A percentile compares a stretch with the other conserved stretches of the same genome.
Evolutionary conservation across 2,113 vertebrate genomes (phyloP).

Genomic region (Tapirus terrestris): DNA sequence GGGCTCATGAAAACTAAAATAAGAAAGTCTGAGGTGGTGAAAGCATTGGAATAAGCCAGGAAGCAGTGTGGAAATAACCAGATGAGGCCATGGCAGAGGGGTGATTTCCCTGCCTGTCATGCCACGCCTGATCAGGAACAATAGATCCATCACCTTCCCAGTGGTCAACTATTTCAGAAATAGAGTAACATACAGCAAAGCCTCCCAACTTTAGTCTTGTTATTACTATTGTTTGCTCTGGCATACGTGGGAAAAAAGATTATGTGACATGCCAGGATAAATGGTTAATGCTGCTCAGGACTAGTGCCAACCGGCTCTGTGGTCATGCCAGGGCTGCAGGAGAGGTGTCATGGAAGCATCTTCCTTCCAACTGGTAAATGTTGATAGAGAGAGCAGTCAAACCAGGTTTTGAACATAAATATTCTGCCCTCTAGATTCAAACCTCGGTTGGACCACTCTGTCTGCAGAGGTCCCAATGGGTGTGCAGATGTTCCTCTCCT

Average conservation of each 20-base stretch:
- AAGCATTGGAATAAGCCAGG: neutral
- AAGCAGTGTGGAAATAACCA: neutral
- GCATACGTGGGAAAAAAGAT: neutral
- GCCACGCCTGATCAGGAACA: neutral
- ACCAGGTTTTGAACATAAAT: neutral
- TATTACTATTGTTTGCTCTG: neutral
- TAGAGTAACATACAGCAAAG: neutral
- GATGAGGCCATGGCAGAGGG: neutral
- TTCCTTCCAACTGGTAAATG: neutral
- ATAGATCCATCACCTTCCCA: neutral
- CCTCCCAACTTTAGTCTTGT: neutral
- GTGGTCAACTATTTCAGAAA: neutral
- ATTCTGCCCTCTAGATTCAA: neutral
- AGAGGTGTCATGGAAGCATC: neutral
- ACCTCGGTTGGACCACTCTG: neutral
- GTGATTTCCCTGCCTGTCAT: neutral
- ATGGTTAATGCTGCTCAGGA: neutral
- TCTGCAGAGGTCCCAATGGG: neutral
- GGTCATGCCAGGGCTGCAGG: neutral
- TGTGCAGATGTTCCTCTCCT: neutral
- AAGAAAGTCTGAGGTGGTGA: neutral
- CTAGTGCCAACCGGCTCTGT: neutral
- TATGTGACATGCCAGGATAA: neutral
- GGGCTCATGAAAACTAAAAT: neutral
- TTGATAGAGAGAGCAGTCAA: neutral